These are phyloP conservation scores for Myrmecobius fasciatus DNA, from an alignment of 2,113 vertebrate genomes.

Conservation along the genomic window DNA sequence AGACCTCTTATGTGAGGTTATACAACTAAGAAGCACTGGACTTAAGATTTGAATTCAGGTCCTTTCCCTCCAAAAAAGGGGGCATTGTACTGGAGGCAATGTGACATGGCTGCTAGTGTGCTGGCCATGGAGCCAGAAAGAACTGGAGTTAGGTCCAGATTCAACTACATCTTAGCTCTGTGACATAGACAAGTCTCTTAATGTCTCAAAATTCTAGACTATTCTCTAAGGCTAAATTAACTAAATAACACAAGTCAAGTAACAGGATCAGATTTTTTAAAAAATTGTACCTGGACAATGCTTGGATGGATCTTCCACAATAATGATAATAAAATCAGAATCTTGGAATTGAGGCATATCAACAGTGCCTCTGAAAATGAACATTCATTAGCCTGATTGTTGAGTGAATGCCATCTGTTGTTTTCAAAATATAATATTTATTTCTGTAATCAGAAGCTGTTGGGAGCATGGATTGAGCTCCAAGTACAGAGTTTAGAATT, in stretches of 20 bases:
- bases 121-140: too few species aligned
- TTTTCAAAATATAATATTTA: not conserved
- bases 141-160: not conserved
- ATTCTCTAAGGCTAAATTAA: not conserved
- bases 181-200: not conserved
- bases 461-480: not conserved
- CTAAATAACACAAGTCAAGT: not conserved
- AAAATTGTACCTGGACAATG: not conserved
- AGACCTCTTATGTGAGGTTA: not conserved
- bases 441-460: not conserved
- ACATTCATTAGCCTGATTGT: not conserved
- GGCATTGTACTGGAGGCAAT: not conserved
- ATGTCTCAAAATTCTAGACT: not conserved
- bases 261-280: not conserved
- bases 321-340: not conserved
- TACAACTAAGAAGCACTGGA: not conserved
- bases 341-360: not conserved
- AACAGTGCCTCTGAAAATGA: not conserved
- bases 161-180: not conserved
- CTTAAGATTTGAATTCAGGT: not conserved
- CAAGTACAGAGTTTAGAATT: not conserved
- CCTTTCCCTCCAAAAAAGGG: not conserved
- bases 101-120: not conserved
- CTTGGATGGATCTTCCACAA: not conserved
- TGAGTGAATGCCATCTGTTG: not conserved